Evolutionary conservation across 2,113 vertebrate species (phyloP).

Genomic region (Salminus brasiliensis): DNA sequence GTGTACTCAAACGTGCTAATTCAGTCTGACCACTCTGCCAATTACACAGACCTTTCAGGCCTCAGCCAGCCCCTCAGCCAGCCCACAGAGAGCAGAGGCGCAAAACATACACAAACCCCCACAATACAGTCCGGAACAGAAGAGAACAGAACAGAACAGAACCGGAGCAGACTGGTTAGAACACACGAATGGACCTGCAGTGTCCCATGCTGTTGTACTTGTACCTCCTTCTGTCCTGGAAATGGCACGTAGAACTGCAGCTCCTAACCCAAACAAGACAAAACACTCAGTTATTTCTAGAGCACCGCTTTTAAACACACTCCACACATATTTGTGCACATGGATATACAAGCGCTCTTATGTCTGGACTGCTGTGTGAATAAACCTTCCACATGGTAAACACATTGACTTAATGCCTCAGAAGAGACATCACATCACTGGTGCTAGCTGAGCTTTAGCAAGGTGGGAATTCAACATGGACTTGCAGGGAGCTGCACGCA

Average conservation of each 20-base stretch:
- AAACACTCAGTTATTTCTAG: constrained; percentile 2
- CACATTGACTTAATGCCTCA: constrained; percentile 24
- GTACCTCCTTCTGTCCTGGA: background rate
- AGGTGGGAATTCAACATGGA: constrained; percentile 13
- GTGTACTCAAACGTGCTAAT: constrained; percentile 27
- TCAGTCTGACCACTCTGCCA: constrained; percentile 20
- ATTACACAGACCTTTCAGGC: constrained; percentile 9
- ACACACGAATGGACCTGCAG: constrained; percentile 1
- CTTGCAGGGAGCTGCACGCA: background rate
- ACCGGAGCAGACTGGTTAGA: constrained; percentile 25
- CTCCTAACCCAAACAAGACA: background rate
- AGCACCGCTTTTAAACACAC: background rate
- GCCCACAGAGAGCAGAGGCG: background rate
- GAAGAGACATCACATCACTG: constrained; percentile 42
- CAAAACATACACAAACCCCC: constrained; percentile 26
- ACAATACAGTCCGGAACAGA: constrained; percentile 9
- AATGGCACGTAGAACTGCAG: background rate
- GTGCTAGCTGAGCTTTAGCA: constrained; percentile 1
- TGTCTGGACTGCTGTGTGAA: background rate
- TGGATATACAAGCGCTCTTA: background rate
- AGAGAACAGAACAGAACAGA: constrained; percentile 13
- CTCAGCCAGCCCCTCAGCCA: background rate
- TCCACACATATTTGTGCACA: background rate
- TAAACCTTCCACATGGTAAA: constrained; percentile 19
- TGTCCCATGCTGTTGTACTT: background rate